A percentile compares a stretch with the other conserved stretches of the same genome.
These are phyloP conservation scores for Tipula unca DNA, from an alignment of 2,888 invertebrate genomes.

Conservation along the genomic window DNA sequence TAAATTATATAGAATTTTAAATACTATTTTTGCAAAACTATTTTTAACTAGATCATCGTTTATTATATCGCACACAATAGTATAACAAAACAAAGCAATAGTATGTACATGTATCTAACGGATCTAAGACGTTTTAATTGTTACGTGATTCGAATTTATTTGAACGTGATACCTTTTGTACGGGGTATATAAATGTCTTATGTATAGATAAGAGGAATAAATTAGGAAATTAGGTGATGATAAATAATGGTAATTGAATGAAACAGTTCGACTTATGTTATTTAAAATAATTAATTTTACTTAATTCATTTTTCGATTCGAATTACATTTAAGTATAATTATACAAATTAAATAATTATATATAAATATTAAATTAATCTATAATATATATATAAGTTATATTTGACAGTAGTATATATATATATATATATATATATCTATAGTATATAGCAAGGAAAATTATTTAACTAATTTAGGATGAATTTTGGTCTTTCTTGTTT, in stretches of 20 bases:
- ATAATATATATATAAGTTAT: neutral
- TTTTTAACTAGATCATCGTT: neutral
- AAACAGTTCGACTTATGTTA: neutral
- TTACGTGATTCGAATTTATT: neutral
- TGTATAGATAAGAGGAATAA: neutral
- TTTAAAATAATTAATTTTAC: conserved; percentile 14
- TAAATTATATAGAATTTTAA: neutral
- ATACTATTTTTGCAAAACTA: neutral
- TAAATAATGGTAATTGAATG: neutral
- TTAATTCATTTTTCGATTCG: conserved; percentile 14
- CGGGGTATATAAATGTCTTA: neutral
- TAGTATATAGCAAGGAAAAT: neutral
- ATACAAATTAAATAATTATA: neutral
- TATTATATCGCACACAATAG: neutral
- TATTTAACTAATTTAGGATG: neutral
- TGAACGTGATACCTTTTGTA: neutral
- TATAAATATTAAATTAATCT: conserved; percentile 8
- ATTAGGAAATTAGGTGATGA: neutral
- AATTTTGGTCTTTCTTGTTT: neutral
- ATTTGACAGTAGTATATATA: neutral
- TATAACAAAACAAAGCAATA: neutral
- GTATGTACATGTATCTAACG: neutral
- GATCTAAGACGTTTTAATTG: neutral
- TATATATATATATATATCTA: neutral
- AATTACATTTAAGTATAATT: conserved; percentile 14